Evolutionary conservation across 2,797 vertebrate genomes (phyloP).

Genomic region (Amblyraja radiata): DNA sequence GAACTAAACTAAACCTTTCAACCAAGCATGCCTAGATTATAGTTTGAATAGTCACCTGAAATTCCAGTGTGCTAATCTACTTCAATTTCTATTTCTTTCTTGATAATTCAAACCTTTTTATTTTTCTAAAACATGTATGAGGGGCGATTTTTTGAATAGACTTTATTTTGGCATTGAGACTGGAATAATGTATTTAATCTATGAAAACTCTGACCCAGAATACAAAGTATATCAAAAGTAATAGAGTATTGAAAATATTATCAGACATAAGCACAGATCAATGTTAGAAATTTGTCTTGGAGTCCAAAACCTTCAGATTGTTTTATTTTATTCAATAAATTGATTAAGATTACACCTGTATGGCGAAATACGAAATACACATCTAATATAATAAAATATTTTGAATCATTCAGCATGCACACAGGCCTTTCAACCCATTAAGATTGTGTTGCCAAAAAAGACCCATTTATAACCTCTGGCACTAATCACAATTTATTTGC

Average conservation of each 20-base stretch:
- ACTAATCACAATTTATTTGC: no score
- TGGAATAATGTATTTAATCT: background rate
- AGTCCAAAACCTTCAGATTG: background rate
- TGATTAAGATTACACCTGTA: background rate
- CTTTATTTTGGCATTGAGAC: background rate
- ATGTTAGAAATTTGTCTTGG: background rate
- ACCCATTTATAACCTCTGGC: no score
- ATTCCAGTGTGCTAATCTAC: background rate
- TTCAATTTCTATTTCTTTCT: background rate
- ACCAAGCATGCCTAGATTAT: background rate
- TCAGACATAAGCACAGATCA: background rate
- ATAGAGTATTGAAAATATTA: background rate
- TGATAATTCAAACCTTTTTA: background rate
- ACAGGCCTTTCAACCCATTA: no score
- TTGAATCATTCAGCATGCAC: no score
- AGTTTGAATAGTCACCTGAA: background rate
- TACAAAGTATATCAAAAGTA: background rate
- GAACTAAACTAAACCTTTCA: no score
- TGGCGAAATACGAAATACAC: background rate
- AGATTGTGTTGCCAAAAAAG: no score
- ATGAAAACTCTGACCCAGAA: background rate
- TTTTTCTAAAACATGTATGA: background rate
- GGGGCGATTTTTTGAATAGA: background rate
- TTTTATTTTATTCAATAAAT: background rate
- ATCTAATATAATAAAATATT: background rate